Percentiles rank a stretch among this genome's conserved stretches.
Evolutionary conservation across 1,140 invertebrate species (phyloP).

Genomic region (Trachymyrmex septentrionalis): DNA sequence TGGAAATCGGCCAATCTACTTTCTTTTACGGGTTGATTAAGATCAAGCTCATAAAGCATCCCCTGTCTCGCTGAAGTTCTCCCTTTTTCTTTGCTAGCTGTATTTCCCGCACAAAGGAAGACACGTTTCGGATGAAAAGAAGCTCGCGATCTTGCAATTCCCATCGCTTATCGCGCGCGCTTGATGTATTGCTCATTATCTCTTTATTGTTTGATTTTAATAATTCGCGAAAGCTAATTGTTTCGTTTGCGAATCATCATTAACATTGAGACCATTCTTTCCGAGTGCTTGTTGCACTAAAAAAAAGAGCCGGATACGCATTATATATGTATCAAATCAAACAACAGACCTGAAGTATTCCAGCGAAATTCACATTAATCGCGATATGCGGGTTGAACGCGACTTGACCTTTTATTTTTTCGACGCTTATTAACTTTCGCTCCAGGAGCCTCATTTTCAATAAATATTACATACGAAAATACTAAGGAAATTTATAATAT

Average conservation of each 20-base stretch:
- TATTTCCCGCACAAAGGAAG: slow-evolving; percentile 40
- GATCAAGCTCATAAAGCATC: slow-evolving; percentile 25
- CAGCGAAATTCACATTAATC: not conserved
- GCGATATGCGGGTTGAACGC: not conserved
- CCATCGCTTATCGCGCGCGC: not conserved
- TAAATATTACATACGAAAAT: no score
- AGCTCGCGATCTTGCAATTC: not conserved
- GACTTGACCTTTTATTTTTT: not conserved
- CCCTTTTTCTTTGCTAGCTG: slow-evolving; percentile 12
- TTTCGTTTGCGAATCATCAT: slow-evolving; percentile 7
- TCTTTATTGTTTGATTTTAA: slow-evolving; percentile 28
- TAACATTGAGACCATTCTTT: not conserved
- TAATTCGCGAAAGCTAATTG: slow-evolving; percentile 37
- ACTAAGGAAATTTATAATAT: no score
- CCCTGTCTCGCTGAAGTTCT: not conserved
- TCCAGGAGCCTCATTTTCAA: no score
- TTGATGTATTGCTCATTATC: slow-evolving; percentile 25
- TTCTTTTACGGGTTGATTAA: slow-evolving; percentile 19
- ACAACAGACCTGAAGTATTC: not conserved
- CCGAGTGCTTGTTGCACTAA: not conserved
- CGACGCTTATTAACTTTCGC: not conserved
- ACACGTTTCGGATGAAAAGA: slow-evolving; percentile 33
- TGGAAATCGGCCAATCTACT: not conserved
- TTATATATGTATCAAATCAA: not conserved
- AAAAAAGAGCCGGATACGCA: not conserved